Evolutionary conservation across 2,797 vertebrate species (phyloP).

Genomic region (Clarias laeviceps): DNA sequence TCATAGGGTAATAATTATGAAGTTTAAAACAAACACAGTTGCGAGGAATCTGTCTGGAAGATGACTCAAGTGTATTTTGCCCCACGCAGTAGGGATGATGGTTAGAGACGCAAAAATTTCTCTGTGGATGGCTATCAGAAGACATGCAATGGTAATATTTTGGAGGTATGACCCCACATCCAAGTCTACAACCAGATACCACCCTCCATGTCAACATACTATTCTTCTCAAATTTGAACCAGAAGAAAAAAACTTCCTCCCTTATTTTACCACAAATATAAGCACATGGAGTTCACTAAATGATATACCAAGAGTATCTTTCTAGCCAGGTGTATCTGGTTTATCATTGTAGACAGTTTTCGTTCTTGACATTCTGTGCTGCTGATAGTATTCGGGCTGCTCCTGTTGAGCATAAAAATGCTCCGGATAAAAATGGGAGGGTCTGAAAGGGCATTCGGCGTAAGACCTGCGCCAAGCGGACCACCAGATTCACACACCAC

Average conservation of each 20-base stretch:
- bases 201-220: not conserved
- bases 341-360: not conserved
- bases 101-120: not conserved
- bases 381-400: too few relatives aligned
- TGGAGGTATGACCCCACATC: not conserved
- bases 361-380: not conserved
- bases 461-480: too few relatives aligned
- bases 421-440: too few relatives aligned
- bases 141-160: not conserved
- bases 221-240: not conserved
- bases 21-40: not conserved
- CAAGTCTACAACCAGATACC: not conserved
- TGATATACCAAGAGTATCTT: too few relatives aligned
- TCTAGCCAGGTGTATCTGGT: too few relatives aligned
- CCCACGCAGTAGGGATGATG: not conserved
- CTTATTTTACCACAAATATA: not conserved
- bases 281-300: not conserved
- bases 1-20: not conserved
- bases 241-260: not conserved
- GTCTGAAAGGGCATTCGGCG: too few relatives aligned
- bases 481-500: too few relatives aligned
- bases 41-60: not conserved
- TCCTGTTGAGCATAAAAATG: too few relatives aligned
- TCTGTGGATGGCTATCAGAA: not conserved
- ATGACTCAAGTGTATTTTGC: not conserved